These are phyloP conservation scores for Thymelicus acteon DNA, from an alignment of 2,888 invertebrate species.

Conservation along the genomic window DNA sequence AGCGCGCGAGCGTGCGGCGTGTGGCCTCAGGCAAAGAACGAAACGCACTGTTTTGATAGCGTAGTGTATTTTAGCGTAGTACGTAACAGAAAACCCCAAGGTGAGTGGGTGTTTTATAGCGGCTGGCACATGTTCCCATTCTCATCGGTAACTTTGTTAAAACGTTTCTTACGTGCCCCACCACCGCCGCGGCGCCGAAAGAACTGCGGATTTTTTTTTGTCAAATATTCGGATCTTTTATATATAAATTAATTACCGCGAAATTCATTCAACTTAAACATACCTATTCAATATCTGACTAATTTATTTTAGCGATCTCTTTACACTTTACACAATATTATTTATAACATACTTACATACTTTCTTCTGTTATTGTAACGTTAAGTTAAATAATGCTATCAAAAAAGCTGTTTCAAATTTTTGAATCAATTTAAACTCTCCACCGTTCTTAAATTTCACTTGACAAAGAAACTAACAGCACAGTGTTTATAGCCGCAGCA, in stretches of 20 bases:
- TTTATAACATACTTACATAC: no score
- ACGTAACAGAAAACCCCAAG: conserved; percentile 74
- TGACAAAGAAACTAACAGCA: not conserved
- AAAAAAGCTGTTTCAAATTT: no score
- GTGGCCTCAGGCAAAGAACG: conserved; percentile 57
- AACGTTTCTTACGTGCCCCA: conserved; percentile 27
- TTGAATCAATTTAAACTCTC: not conserved
- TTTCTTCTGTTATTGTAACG: no score
- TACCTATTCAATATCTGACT: no score
- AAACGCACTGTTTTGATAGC: conserved; percentile 81
- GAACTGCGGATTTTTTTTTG: not conserved
- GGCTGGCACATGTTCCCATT: conserved; percentile 54
- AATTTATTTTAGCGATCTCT: no score
- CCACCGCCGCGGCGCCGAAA: conserved; percentile 12
- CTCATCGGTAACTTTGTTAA: conserved; percentile 48
- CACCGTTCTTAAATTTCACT: not conserved
- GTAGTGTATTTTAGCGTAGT: conserved; percentile 77
- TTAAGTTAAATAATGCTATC: no score
- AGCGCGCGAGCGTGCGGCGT: conserved; percentile 64
- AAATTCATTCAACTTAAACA: not conserved
- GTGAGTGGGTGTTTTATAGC: conserved; percentile 69
- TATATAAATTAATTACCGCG: no score
- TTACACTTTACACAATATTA: no score
- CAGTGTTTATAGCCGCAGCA: conserved; percentile 1
- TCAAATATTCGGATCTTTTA: no score